Conservation (phyloP, 1,140 invertebrate species). For the Anoplophora glabripennis region DNA sequence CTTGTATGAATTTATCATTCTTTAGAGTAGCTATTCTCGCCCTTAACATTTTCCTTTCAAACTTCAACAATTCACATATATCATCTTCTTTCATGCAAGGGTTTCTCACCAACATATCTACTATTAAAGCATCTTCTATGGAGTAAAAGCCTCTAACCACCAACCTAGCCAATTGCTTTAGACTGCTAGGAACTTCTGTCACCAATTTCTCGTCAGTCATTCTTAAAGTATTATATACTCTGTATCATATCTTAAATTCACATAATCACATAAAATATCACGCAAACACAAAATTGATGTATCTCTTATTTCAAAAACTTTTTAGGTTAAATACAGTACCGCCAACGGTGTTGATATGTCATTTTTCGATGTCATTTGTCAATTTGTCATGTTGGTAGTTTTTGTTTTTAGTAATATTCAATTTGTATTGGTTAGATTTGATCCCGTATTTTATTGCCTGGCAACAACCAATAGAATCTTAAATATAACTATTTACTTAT, state of each 20-base stretch:
- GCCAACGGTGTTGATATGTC: too few relatives aligned
- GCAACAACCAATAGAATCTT: too few relatives aligned
- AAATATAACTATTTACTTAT: too few relatives aligned
- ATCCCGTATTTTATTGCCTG: too few relatives aligned
- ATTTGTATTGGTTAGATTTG: too few relatives aligned
- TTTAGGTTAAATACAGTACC: too few relatives aligned
- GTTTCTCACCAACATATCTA: conserved; percentile 93
- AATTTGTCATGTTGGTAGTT: too few relatives aligned
- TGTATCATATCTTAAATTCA: neutral
- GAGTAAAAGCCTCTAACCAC: conserved; percentile 91
- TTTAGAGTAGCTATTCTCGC: conserved; percentile 80
- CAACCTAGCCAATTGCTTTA: conserved; percentile 86
- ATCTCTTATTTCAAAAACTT: too few relatives aligned
- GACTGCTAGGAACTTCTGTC: conserved; percentile 83
- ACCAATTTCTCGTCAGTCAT: conserved; percentile 53
- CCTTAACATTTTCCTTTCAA: conserved; percentile 91
- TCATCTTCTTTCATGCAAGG: conserved; percentile 98
- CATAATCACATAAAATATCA: too few relatives aligned
- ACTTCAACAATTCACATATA: conserved; percentile 88
- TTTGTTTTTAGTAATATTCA: too few relatives aligned
- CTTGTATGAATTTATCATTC: conserved; percentile 94
- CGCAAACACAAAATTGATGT: too few relatives aligned
- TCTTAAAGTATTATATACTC: neutral
- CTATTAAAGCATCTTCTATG: conserved; percentile 89
- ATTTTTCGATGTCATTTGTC: too few relatives aligned